Evolutionary conservation across 2,888 invertebrate genomes (phyloP).

Genomic region (Ochropacha duplaris): DNA sequence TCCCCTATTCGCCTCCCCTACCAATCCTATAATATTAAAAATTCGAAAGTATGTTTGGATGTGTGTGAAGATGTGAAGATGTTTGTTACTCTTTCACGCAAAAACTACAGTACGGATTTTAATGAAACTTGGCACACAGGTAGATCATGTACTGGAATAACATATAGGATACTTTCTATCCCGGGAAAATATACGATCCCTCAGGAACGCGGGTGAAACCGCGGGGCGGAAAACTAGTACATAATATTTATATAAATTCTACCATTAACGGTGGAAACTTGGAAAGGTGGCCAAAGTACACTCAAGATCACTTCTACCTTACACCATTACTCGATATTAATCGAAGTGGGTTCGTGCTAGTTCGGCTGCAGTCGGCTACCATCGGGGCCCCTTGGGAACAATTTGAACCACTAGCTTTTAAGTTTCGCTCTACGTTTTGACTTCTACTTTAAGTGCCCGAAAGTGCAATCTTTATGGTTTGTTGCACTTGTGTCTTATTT

Average conservation of each 20-base stretch:
- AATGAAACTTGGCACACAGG: no score
- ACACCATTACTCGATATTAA: background rate
- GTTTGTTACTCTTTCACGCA: no score
- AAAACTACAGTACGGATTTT: no score
- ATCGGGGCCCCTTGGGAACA: slow-evolving; percentile 41
- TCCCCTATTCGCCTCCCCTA: no score
- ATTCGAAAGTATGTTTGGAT: no score
- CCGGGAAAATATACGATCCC: no score
- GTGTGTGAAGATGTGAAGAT: no score
- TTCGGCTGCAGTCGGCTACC: slow-evolving; percentile 26
- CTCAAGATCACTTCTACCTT: background rate
- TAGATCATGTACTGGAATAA: no score
- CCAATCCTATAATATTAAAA: no score
- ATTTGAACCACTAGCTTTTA: slow-evolving; percentile 56
- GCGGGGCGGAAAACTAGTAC: background rate
- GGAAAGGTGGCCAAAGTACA: background rate
- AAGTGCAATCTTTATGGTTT: slow-evolving; percentile 50
- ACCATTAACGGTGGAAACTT: background rate
- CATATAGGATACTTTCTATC: no score
- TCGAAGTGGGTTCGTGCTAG: slow-evolving; percentile 16
- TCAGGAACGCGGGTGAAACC: no score
- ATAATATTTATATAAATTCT: background rate
- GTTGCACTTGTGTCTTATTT: slow-evolving; percentile 26
- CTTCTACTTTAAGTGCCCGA: slow-evolving; percentile 55
- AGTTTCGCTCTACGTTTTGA: slow-evolving; percentile 55